Conservation (phyloP, 2,797 vertebrate species). For the Chloroceryle inda region DNA sequence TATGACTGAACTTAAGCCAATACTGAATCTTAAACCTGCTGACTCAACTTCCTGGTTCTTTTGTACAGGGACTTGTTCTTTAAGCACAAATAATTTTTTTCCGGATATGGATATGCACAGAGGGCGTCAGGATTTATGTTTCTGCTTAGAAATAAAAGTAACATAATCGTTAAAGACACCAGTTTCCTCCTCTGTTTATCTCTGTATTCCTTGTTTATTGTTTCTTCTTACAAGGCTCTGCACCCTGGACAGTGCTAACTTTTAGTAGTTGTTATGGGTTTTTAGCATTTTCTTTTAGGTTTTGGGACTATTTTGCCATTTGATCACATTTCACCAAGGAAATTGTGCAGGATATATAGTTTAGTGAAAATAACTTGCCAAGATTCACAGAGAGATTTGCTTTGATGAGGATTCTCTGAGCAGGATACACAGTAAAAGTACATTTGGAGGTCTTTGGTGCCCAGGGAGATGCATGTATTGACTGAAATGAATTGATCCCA, state of each 20-base stretch:
- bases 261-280: neutral
- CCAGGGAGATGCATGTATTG: neutral
- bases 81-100: constrained; percentile 1
- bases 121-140: neutral
- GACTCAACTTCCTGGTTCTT: neutral
- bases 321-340: neutral
- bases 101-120: constrained; percentile 4
- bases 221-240: neutral
- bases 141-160: constrained; percentile 7
- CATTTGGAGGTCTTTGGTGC: neutral
- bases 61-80: neutral
- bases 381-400: neutral
- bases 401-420: neutral
- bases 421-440: neutral
- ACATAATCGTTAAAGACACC: neutral
- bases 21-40: neutral
- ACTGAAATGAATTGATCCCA: constrained; percentile 29
- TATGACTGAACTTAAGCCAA: neutral
- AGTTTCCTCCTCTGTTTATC: neutral
- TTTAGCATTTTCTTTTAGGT: neutral
- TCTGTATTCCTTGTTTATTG: neutral
- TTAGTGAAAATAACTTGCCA: neutral
- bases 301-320: neutral
- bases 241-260: neutral
- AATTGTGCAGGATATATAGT: neutral